Evolutionary conservation across 2,888 invertebrate species (phyloP).

Genomic region (Sphaeridia pumilis): DNA sequence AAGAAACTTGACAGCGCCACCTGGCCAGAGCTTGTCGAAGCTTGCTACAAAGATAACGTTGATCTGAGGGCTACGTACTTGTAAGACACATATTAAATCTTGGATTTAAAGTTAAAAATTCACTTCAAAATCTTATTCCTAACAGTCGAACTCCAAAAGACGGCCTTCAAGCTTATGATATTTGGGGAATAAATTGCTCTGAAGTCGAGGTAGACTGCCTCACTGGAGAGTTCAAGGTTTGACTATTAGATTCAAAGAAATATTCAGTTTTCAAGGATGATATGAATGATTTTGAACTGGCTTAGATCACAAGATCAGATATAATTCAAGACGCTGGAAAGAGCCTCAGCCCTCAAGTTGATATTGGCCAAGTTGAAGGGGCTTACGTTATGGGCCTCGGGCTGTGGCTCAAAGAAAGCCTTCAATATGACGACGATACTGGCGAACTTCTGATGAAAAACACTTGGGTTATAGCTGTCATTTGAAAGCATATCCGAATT

Average conservation of each 20-base stretch:
- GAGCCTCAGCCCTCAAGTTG: conserved; percentile 37
- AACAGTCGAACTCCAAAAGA: conserved; percentile 28
- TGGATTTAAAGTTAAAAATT: not conserved
- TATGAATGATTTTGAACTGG: too few species aligned
- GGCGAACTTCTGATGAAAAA: conserved; percentile 60
- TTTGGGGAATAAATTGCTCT: conserved; percentile 39
- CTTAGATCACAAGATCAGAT: conserved; percentile 33
- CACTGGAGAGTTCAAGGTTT: conserved; percentile 21
- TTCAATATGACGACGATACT: conserved; percentile 43
- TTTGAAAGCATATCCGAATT: not conserved
- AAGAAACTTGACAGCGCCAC: conserved; percentile 29
- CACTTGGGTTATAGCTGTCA: conserved; percentile 54
- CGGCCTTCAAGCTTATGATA: conserved; percentile 36
- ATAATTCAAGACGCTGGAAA: conserved; percentile 36
- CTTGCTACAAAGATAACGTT: conserved; percentile 19
- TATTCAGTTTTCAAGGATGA: not conserved
- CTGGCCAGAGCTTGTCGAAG: conserved; percentile 25
- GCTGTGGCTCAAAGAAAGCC: conserved; percentile 39
- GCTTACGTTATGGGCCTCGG: conserved; percentile 43
- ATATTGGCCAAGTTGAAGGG: conserved; percentile 42
- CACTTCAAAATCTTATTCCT: conserved; percentile 38
- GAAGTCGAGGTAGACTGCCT: conserved; percentile 58
- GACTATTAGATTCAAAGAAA: not conserved
- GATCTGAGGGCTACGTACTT: conserved; percentile 18
- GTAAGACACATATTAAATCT: not conserved